Base-by-base conservation (phyloP, 2,113 vertebrate species). In the Labeo rohita region DNA sequence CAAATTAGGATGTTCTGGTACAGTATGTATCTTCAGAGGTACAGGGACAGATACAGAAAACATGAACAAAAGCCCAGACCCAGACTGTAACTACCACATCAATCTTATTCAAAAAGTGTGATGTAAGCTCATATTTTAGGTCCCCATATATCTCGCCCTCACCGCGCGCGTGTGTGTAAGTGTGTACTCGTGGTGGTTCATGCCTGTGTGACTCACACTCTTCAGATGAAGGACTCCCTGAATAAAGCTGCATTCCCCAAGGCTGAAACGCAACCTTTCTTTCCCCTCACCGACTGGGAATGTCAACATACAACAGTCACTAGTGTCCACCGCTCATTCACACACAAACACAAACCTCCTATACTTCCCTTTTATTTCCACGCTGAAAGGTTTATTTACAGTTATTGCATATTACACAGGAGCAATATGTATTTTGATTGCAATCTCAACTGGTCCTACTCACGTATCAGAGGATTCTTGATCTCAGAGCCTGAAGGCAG, bases 191-290 rank as follows among this genome's bases (percentile, higher is more conserved):
- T 70, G 47, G 13, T 49, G 28, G 72, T 85, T 85, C 73, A 82
- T 82, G 78, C 79, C 79, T 88, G 28, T 68, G 76, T 88, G 87
- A 88, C 79, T 88, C 87, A 83, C 68, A 36, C 63, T 88, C 72
- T 78, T 83, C 52, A 85, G 50, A 70, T 85, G 72, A 88, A 88
- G 87, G 87, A 88, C 78, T 88, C 77, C 21, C n/a, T 59, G 87
- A 88, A 78, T 81, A 85, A 85, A 85, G 61, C 84, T 70, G 28
- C 43, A 3, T 54, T 63, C 72, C 79, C 79, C 10, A 80, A 83
- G 84, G 78, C 72, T 56, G 21, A 43, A 68, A 43, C 36, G 3
- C 79, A 78, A 78, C 63, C 72, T 66, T 66, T 83, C 61, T 47
- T 66, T 68, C 78, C 73, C 77, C 83, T 77, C 73, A 61, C 36